phyloP scores from a whole-genome alignment of 2,888 invertebrate genomes.

The Teleiodes luculella region DNA sequence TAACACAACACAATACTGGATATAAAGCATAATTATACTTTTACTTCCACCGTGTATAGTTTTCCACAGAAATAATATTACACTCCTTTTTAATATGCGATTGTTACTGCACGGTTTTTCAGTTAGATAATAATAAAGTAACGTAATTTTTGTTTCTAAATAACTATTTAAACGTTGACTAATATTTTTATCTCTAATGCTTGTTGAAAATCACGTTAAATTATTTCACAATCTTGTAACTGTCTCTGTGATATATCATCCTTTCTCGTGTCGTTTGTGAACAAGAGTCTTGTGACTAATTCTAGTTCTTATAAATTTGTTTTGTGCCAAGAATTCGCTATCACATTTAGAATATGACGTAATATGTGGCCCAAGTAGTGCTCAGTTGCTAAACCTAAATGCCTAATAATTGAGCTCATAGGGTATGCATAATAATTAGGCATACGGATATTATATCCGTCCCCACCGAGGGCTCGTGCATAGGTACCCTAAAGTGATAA shows the following conservation, averaged over 20 bases:
- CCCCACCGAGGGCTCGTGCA: too few species aligned
- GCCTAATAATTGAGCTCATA: too few species aligned
- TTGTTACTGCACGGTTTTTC: constrained; percentile 1
- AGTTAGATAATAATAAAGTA: background rate
- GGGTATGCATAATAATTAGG: too few species aligned
- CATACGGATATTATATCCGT: too few species aligned
- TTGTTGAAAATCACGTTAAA: background rate
- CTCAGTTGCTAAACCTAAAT: too few species aligned
- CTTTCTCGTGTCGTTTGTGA: constrained; percentile 33
- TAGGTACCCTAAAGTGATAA: too few species aligned
- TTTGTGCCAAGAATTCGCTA: background rate
- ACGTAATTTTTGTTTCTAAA: background rate
- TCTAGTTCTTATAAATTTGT: background rate
- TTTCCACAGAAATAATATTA: background rate
- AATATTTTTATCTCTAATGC: background rate
- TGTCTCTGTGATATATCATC: constrained; percentile 57
- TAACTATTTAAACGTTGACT: background rate
- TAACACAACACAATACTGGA: too few species aligned
- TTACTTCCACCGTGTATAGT: too few species aligned
- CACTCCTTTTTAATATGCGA: background rate
- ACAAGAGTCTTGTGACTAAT: constrained; percentile 34
- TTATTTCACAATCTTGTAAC: constrained; percentile 33
- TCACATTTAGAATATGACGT: background rate
- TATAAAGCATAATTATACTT: too few species aligned
- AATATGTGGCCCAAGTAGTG: too few species aligned